Evolutionary conservation across 2,888 invertebrate genomes (phyloP).

Genomic region (Luperina testacea): DNA sequence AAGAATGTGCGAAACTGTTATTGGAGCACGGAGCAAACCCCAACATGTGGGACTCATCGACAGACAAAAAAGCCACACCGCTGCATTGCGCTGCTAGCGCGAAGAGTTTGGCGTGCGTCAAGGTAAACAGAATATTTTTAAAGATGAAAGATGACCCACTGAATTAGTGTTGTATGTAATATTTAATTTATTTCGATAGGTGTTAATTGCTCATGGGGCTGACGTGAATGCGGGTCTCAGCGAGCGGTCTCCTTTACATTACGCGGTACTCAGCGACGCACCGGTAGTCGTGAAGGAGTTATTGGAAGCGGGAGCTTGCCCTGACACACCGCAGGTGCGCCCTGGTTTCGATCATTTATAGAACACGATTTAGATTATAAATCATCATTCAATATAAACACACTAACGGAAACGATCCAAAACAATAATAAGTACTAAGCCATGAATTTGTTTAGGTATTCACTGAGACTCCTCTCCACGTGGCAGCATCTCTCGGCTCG

Average conservation of each 20-base stretch:
- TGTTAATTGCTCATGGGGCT: conserved; percentile 93
- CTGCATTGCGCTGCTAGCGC: conserved; percentile 94
- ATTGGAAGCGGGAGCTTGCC: conserved; percentile 94
- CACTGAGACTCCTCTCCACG: conserved; percentile 95
- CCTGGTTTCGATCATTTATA: conserved; percentile 64
- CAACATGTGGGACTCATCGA: conserved; percentile 92
- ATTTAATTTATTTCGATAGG: conserved; percentile 79
- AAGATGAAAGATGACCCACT: conserved; percentile 70
- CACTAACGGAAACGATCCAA: conserved; percentile 40
- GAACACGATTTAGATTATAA: conserved; percentile 46
- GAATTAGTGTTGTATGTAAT: conserved; percentile 58
- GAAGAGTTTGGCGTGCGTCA: conserved; percentile 90
- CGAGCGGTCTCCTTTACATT: conserved; percentile 94
- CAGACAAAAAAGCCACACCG: conserved; percentile 92
- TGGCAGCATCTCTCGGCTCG: conserved; percentile 94
- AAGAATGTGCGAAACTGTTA: conserved; percentile 92
- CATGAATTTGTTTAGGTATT: conserved; percentile 90
- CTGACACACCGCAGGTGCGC: conserved; percentile 94
- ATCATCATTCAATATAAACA: conserved; percentile 59
- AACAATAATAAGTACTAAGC: conserved; percentile 48
- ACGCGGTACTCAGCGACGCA: conserved; percentile 94
- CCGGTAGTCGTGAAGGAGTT: conserved; percentile 93
- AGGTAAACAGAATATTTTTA: conserved; percentile 82
- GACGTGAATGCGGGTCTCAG: conserved; percentile 94
- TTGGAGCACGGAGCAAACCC: conserved; percentile 92